Evolutionary conservation across 2,113 vertebrate genomes (phyloP), one percentile per base, ranked within the genome.

Genomic region (Dissostichus mawsoni): DNA sequence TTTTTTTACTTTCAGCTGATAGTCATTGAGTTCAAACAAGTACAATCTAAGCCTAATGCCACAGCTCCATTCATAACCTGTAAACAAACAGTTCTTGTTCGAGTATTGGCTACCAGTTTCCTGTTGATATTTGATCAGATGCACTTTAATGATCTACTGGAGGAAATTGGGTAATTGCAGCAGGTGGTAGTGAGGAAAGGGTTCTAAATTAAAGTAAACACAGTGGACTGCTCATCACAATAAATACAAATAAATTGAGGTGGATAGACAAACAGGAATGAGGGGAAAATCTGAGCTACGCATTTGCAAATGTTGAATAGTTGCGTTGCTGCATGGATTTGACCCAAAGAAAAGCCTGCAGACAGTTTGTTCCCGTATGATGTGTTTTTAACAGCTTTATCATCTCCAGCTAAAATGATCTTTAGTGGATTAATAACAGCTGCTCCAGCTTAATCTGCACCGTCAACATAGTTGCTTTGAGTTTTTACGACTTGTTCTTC

Each of bases 91-190:
- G 16, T 61, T 64, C 74, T 20, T 77, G 55, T 79, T 68, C 72
- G 69, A 62, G 8, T 44, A 2, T 50, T 68, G 13, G 1, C 11
- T 18, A 8, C 23, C 53, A 51, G 29, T 41, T 16, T 85, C 51
- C 66, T 80, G 41, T 56, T 67, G 17, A 25, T 18, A 56, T 70
- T 65, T 61, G 65, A 66, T 84, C 9, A 78, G 33, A 72, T 75
- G 33, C 48, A 45, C 48, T 59, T 44, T 53, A 59, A 85, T 87
- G 73, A 76, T 64, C 53, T 33, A 2, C 67, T 20, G 51, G 68
- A 74, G 68, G 65, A 79, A 63, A 77, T 74, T 72, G 47, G 11
- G 74, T 82, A 18, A 58, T 66, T 72, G 51, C 45, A 44, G 65
- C 23, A 74, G 47, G 6, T 23, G 1, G 52, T 23, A 16, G 11